These are phyloP conservation scores for Himalopsyche japonica DNA, from an alignment of 2,888 invertebrate genomes.

Conservation along the genomic window DNA sequence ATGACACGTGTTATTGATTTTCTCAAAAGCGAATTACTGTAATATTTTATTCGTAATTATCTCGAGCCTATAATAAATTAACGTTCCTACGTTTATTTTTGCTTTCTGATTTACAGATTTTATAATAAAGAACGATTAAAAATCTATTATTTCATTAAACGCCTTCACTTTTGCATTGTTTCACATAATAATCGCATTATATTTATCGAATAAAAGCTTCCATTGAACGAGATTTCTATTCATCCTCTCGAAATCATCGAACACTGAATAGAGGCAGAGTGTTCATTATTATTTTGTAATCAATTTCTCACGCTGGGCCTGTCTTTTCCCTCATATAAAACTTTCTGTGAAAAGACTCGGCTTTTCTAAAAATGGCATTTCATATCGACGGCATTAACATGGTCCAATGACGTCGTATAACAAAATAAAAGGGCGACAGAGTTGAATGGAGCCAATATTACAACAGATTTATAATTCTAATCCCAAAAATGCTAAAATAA, in stretches of 20 bases:
- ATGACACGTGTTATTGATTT: neutral
- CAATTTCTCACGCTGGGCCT: neutral
- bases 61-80: neutral
- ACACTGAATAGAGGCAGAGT: neutral
- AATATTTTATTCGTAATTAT: neutral
- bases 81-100: neutral
- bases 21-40: neutral
- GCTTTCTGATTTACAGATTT: neutral
- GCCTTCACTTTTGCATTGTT: neutral
- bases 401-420: neutral
- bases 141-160: neutral
- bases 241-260: neutral
- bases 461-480: neutral
- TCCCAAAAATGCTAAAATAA: no score
- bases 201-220: neutral
- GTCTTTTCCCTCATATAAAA: neutral
- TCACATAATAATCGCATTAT: neutral
- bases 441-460: neutral
- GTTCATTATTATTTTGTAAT: neutral
- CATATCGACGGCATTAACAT: neutral
- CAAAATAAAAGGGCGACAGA: neutral
- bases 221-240: neutral
- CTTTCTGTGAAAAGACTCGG: neutral
- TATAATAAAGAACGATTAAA: neutral
- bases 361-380: neutral